Percentiles rank a stretch among this genome's conserved stretches.
phyloP scores from a whole-genome alignment of 2,888 invertebrate species.

The Agrotis puta region DNA sequence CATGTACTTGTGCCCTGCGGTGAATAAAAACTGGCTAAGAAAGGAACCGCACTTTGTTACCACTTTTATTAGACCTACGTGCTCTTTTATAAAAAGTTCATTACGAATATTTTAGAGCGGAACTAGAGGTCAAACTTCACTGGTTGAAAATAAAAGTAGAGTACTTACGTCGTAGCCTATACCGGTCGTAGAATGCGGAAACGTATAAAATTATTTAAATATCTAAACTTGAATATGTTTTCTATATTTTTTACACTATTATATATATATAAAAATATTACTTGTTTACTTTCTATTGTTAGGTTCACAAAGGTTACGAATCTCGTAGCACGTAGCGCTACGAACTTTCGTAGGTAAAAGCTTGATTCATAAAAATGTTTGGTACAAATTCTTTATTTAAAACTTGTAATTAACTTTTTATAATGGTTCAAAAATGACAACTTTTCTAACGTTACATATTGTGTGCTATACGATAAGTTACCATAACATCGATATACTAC shows the following conservation, averaged over 20 bases:
- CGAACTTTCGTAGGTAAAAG: slow-evolving; percentile 28
- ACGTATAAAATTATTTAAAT: slow-evolving; percentile 50
- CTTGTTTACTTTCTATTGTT: slow-evolving; percentile 17
- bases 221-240: slow-evolving; percentile 44
- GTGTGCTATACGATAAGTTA: neutral
- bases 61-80: slow-evolving; percentile 66
- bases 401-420: neutral
- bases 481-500: neutral
- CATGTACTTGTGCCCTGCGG: slow-evolving; percentile 69
- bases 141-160: slow-evolving; percentile 41
- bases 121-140: slow-evolving; percentile 49
- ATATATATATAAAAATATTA: neutral
- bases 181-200: slow-evolving; percentile 58
- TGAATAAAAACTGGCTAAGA: slow-evolving; percentile 75
- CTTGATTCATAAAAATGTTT: neutral
- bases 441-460: neutral
- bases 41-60: slow-evolving; percentile 68
- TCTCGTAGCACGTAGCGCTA: slow-evolving; percentile 42
- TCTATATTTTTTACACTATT: neutral
- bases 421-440: neutral
- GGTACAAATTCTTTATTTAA: neutral
- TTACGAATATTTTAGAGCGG: slow-evolving; percentile 40
- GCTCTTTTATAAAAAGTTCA: slow-evolving; percentile 58
- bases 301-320: neutral
- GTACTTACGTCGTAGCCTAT: slow-evolving; percentile 13